A percentile compares a stretch with the other conserved stretches of the same genome.
These are phyloP conservation scores for Tiphia femorata DNA, from an alignment of 2,888 invertebrate species.

Conservation along the genomic window DNA sequence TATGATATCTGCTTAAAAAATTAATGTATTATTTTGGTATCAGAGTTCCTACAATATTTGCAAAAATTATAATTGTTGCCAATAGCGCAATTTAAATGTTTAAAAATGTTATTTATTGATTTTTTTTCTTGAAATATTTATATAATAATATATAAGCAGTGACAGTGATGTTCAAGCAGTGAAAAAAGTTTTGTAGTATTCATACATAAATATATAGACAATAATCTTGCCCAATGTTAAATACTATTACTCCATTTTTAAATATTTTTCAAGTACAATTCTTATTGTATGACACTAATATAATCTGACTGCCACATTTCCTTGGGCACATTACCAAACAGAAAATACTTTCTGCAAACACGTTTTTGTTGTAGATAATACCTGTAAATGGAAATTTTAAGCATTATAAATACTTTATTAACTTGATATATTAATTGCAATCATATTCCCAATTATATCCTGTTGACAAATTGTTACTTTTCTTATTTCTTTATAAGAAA, in stretches of 20 bases:
- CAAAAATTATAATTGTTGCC: not conserved
- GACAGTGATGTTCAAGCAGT: constrained; percentile 6
- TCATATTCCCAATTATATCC: too few relatives aligned
- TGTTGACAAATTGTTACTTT: constrained; percentile 49
- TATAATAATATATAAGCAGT: constrained; percentile 8
- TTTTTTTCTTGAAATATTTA: constrained; percentile 2
- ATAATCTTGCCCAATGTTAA: constrained; percentile 46
- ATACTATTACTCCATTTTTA: constrained; percentile 22
- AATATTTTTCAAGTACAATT: constrained; percentile 21
- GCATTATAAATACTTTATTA: constrained; percentile 11
- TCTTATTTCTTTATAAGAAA: constrained; percentile 48
- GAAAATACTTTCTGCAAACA: constrained; percentile 38
- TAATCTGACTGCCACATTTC: constrained; percentile 34
- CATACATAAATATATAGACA: constrained; percentile 43
- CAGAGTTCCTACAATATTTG: not conserved
- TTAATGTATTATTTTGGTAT: not conserved
- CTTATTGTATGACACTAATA: constrained; percentile 28
- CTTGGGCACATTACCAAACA: constrained; percentile 39
- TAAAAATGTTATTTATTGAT: constrained; percentile 4
- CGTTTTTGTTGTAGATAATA: constrained; percentile 16
- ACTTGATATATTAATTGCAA: too few relatives aligned
- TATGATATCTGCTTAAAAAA: too few relatives aligned
- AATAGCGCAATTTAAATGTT: too few relatives aligned
- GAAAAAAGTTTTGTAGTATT: constrained; percentile 8
- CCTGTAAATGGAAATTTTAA: constrained; percentile 12